Evolutionary conservation across 2,113 vertebrate species (phyloP).

Genomic region (Oreamnos americanus): DNA sequence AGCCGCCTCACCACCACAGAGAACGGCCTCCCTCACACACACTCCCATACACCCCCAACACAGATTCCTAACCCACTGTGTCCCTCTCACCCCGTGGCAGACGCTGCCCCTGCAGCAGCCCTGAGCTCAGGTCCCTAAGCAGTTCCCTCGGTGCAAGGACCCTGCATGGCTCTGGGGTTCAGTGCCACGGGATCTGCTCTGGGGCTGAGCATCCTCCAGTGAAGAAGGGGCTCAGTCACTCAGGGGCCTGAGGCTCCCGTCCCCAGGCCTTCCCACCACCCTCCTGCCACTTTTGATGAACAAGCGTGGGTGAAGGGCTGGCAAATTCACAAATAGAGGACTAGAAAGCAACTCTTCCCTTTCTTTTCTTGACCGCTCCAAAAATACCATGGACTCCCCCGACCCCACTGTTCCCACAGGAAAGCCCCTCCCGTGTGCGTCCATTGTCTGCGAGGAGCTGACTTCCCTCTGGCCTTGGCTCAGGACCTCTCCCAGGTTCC

Average conservation of each 20-base stretch:
- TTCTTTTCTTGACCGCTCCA: constrained; percentile 37
- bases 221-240: background rate
- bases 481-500: background rate
- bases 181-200: background rate
- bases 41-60: background rate
- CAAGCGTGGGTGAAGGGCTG: background rate
- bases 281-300: background rate
- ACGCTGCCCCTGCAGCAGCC: background rate
- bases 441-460: constrained; percentile 21
- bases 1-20: background rate
- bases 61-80: background rate
- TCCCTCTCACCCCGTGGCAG: background rate
- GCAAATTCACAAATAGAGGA: background rate
- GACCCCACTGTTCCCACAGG: background rate
- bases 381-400: constrained; percentile 26
- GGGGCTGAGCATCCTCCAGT: background rate
- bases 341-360: constrained; percentile 33
- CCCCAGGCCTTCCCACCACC: background rate
- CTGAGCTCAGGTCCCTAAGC: background rate
- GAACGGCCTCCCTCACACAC: background rate
- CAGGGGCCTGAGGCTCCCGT: background rate
- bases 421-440: background rate
- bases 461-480: constrained; percentile 27
- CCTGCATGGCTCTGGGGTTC: fast-evolving
- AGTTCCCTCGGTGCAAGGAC: background rate